Evolutionary conservation across 1,140 invertebrate genomes (phyloP), one percentile per base, ranked within the genome.

Genomic region (Melanaphis sacchari): DNA sequence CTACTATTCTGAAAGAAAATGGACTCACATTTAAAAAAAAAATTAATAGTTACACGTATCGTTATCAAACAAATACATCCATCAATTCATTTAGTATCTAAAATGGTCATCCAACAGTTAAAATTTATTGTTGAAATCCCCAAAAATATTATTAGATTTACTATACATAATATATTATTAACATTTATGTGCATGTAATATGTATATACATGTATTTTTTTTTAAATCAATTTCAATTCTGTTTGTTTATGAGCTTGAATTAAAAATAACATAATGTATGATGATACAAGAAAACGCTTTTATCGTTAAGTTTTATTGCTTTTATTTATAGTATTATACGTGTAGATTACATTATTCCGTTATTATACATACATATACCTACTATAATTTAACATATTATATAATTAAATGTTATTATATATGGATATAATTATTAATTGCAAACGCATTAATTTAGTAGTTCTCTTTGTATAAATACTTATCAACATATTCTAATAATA

Each of bases 201-300:
- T 6, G 31, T 76, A 18, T 59, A 18, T n/a, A 76, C 59, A 76
- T 76, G 31, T 76, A 24, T 52, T 66, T 66, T 26, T n/a, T 66
- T n/a, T 66, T 66, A 66, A 8, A 31, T n/a, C 6, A n/a, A 76
- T 76, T 36, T 76, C 31, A 76, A 76, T 76, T 76, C 11, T 76
- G 31, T n/a, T n/a, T 76, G n/a, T 76, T 76, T 76, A 76, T 76
- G 15, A 5, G 4, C n/a, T 76, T 76, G 31, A 76, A 76, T 76
- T 76, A 76, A 76, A n/a, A 76, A n/a, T 76, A n/a, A 76, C n/a
- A 76, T 18, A n/a, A 36, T 76, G 5, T n/a, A 76, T 31, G 54
- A 59, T 59, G 54, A 59, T n/a, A 76, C 59, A 76, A 76, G 59
- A 76, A 76, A 76, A 76, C n/a, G 59, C 59, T 76, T 76, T 76